Base-by-base conservation (phyloP, 2,797 vertebrate species). In the Tapera naevia region DNA sequence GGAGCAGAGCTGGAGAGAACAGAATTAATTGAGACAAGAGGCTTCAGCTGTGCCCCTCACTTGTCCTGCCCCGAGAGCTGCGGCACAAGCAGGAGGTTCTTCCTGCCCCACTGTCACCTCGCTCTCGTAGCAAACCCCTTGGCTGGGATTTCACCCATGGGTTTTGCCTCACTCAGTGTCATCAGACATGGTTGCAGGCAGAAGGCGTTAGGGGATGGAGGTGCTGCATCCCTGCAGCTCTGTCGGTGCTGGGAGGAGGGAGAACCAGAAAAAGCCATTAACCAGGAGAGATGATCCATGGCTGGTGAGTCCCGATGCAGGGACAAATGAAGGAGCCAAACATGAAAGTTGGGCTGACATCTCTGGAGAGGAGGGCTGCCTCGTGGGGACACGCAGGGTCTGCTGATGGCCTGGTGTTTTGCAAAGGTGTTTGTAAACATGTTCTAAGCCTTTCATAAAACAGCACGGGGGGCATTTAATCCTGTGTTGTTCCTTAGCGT, bases 91-190 rank as follows among this genome's bases (percentile, higher is more conserved):
- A 4, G 66, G 72, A 41, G 17, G 3, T 9, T n/a, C 75, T 50
- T 65, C 71, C 62, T 7, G 1, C 32, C 45, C 72, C 30, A 3
- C 62, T 25, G 10, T 16, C 75, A 3, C 67, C 51, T 19, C 6
- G 0, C 19, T 21, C 43, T 1, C 3, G 1, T 3, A 2, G 5
- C 3, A 50, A 71, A 22, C 43, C 30, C 0, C 24, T 33, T 4
- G 57, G 14, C 14, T 35, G 41, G 6, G 22, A 17, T 33, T 37
- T 76, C 25, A 4, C 17, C 33, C 21, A 25, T 2, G 3, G 7
- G 1, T 30, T 53, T 27, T 13, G 33, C 12, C 32, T 66, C 13
- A 30, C 10, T 6, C 9, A 2, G 24, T 13, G 39, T n/a, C 17
- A 13, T 28, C 41, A 16, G 48, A 25, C n/a, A 28, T 9, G 3